These are phyloP conservation scores for Macroglossus sobrinus DNA, from an alignment of 2,113 vertebrate genomes.

Conservation along the genomic window DNA sequence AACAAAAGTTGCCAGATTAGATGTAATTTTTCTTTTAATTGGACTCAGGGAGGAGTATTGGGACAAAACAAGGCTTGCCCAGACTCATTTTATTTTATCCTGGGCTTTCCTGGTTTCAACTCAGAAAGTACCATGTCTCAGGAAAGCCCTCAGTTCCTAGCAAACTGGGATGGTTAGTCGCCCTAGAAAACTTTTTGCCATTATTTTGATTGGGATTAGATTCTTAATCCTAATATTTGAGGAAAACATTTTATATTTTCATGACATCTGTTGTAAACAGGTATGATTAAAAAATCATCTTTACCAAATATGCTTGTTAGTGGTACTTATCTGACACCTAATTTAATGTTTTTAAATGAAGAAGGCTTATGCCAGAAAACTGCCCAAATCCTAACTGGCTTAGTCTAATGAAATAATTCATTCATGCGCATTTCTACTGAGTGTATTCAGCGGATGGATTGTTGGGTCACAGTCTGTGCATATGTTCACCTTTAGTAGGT, in stretches of 20 bases:
- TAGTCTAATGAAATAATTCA: not conserved
- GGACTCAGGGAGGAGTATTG: not conserved
- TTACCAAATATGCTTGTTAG: not conserved
- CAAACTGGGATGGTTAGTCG: not conserved
- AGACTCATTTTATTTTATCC: not conserved
- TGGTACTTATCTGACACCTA: not conserved
- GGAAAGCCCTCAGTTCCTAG: not conserved
- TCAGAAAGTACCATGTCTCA: not conserved
- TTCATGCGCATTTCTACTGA: not conserved
- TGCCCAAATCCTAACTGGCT: not conserved
- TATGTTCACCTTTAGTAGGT: not conserved
- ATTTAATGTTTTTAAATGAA: constrained; percentile 9
- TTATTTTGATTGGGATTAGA: not conserved
- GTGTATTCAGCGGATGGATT: not conserved
- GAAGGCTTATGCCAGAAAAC: not conserved
- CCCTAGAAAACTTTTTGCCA: not conserved
- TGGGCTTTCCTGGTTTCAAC: not conserved
- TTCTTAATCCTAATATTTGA: not conserved
- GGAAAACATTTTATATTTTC: constrained; percentile 9
- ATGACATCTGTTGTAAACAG: not conserved
- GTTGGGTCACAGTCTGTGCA: not conserved
- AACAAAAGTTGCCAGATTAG: not conserved
- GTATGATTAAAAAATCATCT: not conserved
- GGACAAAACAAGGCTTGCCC: not conserved
- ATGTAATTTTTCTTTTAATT: not conserved